Conservation (phyloP, 2,888 invertebrate genomes). For the Oligia fasciuncula region DNA sequence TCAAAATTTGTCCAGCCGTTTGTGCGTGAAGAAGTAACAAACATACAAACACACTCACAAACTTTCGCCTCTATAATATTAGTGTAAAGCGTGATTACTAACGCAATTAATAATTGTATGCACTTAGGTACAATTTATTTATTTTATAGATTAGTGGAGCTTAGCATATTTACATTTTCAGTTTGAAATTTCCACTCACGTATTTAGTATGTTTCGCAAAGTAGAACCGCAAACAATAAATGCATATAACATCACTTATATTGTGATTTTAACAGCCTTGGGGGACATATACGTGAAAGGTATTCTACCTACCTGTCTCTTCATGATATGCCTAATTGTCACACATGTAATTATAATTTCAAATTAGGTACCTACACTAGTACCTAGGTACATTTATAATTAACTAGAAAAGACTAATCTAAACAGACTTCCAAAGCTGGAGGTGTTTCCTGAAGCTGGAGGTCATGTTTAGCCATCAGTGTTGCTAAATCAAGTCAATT, state of each 20-base stretch:
- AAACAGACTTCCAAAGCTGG: neutral
- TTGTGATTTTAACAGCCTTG: neutral
- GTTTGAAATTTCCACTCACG: neutral
- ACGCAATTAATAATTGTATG: neutral
- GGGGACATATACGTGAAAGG: neutral
- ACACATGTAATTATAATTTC: no score
- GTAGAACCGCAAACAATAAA: no score
- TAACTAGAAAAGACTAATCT: no score
- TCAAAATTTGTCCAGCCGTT: no score
- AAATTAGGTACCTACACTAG: no score
- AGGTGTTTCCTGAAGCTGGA: no score
- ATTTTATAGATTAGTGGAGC: neutral
- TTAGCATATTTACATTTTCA: neutral
- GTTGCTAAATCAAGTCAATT: neutral
- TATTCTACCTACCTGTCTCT: neutral
- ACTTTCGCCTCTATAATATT: no score
- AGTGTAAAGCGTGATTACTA: neutral
- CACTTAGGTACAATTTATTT: slow-evolving; percentile 11
- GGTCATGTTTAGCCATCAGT: neutral
- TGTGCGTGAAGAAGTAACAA: no score
- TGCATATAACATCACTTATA: neutral
- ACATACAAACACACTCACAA: no score
- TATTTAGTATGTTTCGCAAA: slow-evolving; percentile 4
- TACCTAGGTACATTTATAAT: no score
- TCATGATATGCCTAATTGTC: no score